phyloP scores from a whole-genome alignment of 2,888 invertebrate genomes.

The Parnassius apollo region DNA sequence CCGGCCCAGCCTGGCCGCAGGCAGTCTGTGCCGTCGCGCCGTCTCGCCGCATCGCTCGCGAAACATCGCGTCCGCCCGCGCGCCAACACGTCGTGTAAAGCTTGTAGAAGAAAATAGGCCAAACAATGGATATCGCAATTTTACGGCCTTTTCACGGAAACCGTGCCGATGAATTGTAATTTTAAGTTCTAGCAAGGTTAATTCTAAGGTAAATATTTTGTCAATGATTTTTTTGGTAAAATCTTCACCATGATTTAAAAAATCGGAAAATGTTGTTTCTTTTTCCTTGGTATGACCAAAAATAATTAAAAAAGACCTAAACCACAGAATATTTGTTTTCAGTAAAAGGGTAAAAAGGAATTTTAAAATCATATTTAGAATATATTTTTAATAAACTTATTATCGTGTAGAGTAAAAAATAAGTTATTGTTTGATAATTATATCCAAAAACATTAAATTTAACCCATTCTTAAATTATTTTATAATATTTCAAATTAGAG shows the following conservation, averaged over 20 bases:
- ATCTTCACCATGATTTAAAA: neutral
- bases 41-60: conserved; percentile 36
- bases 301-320: too few species aligned
- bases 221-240: neutral
- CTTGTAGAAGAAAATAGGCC: conserved; percentile 38
- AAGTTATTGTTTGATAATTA: too few species aligned
- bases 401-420: too few species aligned
- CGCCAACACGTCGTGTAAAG: conserved; percentile 63
- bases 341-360: too few species aligned
- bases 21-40: conserved; percentile 43
- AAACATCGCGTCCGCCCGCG: conserved; percentile 48
- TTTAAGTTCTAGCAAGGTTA: conserved; percentile 1
- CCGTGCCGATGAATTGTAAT: conserved; percentile 16
- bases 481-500: too few species aligned
- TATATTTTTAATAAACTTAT: too few species aligned
- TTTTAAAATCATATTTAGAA: too few species aligned
- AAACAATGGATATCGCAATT: conserved; percentile 36
- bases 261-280: neutral
- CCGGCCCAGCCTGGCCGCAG: conserved; percentile 41
- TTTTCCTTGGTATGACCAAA: too few species aligned
- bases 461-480: too few species aligned
- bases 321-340: too few species aligned
- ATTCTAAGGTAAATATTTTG: conserved; percentile 21
- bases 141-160: conserved; percentile 17
- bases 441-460: too few species aligned